phyloP scores from a whole-genome alignment of 2,113 vertebrate genomes.

The Barnardius zonarius region DNA sequence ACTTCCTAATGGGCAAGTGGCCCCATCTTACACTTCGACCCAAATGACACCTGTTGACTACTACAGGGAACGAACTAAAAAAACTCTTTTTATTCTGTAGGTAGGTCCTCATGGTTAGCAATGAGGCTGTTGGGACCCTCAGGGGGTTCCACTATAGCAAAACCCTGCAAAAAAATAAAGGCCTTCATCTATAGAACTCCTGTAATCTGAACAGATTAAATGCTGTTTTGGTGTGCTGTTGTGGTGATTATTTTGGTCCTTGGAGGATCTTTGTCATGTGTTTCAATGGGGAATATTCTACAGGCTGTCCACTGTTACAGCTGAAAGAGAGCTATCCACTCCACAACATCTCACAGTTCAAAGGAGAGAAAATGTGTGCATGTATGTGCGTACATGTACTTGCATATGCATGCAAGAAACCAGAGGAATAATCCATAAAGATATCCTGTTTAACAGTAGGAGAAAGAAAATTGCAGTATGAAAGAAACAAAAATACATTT shows the following conservation, averaged over 20 bases:
- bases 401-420: background rate
- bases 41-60: constrained; percentile 28
- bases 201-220: background rate
- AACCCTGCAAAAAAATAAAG: background rate
- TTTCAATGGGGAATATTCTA: background rate
- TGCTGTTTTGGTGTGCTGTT: background rate
- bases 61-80: background rate
- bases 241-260: background rate
- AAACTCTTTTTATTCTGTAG: constrained; percentile 18
- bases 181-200: background rate
- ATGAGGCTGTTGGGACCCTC: background rate
- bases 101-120: background rate
- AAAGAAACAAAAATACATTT: background rate
- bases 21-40: constrained; percentile 54
- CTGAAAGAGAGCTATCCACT: background rate
- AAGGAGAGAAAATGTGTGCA: background rate
- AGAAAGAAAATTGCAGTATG: background rate
- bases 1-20: constrained; percentile 56
- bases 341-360: background rate
- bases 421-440: background rate
- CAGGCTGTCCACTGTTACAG: background rate
- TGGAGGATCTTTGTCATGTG: background rate
- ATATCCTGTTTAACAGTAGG: background rate
- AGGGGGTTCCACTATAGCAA: background rate
- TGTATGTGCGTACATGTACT: background rate